Percentiles rank a stretch among this genome's conserved stretches.
These are phyloP conservation scores for Steinernema khuongi DNA, from an alignment of 1,140 invertebrate species.

Conservation along the genomic window DNA sequence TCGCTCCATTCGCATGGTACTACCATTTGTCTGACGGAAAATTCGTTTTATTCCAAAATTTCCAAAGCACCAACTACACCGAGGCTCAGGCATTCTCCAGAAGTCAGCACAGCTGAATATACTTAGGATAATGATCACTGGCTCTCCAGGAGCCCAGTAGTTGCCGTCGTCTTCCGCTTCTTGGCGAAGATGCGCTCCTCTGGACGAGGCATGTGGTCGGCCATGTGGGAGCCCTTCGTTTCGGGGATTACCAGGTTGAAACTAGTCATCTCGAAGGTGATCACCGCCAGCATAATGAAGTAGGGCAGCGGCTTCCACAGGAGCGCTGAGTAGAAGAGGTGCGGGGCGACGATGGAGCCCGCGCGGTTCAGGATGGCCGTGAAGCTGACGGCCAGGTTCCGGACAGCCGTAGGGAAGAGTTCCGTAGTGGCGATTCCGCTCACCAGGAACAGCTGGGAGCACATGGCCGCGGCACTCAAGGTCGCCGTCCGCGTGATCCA, in stretches of 20 bases:
- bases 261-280: constrained; percentile 33
- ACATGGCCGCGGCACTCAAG: constrained; percentile 35
- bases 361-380: constrained; percentile 37
- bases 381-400: constrained; percentile 45
- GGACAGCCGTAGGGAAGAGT: constrained; percentile 44
- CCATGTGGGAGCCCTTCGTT: constrained; percentile 41
- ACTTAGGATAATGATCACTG: too few species aligned
- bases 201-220: constrained; percentile 38
- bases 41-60: too few species aligned
- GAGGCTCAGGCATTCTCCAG: too few species aligned
- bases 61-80: too few species aligned
- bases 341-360: constrained; percentile 39
- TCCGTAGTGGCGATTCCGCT: constrained; percentile 21
- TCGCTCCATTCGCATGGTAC: too few species aligned
- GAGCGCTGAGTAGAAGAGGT: constrained; percentile 41
- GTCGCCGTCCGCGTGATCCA: constrained; percentile 35
- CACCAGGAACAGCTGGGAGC: constrained; percentile 41
- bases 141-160: not conserved
- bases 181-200: constrained; percentile 4
- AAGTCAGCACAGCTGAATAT: too few species aligned
- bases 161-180: not conserved
- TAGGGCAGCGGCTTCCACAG: constrained; percentile 45
- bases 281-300: constrained; percentile 38
- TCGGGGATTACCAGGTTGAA: constrained; percentile 44
- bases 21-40: too few species aligned